Conservation (phyloP, 2,888 invertebrate species). For the Encarsia formosa region DNA sequence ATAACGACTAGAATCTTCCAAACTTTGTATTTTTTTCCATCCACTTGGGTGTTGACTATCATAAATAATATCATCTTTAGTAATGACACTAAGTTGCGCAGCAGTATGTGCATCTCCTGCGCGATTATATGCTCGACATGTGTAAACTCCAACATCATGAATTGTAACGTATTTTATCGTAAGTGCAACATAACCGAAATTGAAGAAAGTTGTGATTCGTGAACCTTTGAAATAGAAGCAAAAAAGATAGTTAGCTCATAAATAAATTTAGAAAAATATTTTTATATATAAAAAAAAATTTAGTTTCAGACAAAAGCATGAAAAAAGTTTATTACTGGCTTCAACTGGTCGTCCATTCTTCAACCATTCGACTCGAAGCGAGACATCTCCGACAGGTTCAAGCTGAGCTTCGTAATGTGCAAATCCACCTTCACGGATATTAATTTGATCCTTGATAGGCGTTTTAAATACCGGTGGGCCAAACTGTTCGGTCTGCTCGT, state of each 20-base stretch:
- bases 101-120: slow-evolving; percentile 80
- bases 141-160: slow-evolving; percentile 85
- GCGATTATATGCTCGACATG: slow-evolving; percentile 82
- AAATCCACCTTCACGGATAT: slow-evolving; percentile 86
- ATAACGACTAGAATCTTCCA: slow-evolving; percentile 79
- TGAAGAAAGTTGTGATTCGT: slow-evolving; percentile 87
- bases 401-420: slow-evolving; percentile 94
- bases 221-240: slow-evolving; percentile 64
- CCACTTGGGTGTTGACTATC: slow-evolving; percentile 92
- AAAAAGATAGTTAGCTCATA: too few species aligned
- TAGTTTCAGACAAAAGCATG: background rate
- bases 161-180: slow-evolving; percentile 87
- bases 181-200: slow-evolving; percentile 91
- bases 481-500: slow-evolving; percentile 75
- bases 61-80: slow-evolving; percentile 79
- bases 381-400: slow-evolving; percentile 88
- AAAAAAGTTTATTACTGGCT: slow-evolving; percentile 60
- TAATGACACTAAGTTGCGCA: slow-evolving; percentile 78
- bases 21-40: slow-evolving; percentile 82
- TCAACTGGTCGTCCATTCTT: slow-evolving; percentile 87
- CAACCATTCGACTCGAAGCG: slow-evolving; percentile 86
- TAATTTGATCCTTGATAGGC: slow-evolving; percentile 81
- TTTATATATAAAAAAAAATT: slow-evolving; percentile 8
- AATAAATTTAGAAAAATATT: background rate
- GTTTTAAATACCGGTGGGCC: slow-evolving; percentile 83